Percentiles rank a stretch among this genome's conserved stretches.
phyloP scores from a whole-genome alignment of 1,140 invertebrate genomes.

The Asbolus verrucosus region DNA sequence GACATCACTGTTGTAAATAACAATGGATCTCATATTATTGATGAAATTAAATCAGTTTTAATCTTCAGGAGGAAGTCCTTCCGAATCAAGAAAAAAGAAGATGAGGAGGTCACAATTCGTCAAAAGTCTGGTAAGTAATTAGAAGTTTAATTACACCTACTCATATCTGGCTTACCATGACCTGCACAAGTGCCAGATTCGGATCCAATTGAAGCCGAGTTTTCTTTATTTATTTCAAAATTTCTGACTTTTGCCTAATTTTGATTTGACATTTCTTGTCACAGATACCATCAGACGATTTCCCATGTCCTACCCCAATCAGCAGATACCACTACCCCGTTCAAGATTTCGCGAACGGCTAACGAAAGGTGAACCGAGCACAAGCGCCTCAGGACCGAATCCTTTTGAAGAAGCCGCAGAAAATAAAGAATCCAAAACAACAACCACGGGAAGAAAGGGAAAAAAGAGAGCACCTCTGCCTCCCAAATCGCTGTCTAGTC shows the following conservation, averaged over 20 bases:
- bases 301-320: conserved; percentile 14
- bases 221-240: too few species aligned
- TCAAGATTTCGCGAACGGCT: conserved; percentile 48
- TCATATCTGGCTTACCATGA: too few species aligned
- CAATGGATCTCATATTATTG: neutral
- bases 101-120: conserved; percentile 3
- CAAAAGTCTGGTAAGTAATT: neutral
- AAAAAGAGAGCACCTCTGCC: conserved; percentile 26
- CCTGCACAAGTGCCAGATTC: too few species aligned
- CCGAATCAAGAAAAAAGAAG: conserved; percentile 29
- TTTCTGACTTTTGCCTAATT: neutral
- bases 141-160: too few species aligned
- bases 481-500: conserved; percentile 32
- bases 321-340: conserved; percentile 35
- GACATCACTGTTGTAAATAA: conserved; percentile 26
- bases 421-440: neutral
- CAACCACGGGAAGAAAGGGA: neutral
- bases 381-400: conserved; percentile 26
- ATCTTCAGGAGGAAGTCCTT: conserved; percentile 24
- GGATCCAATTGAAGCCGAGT: too few species aligned
- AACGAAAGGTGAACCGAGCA: conserved; percentile 7
- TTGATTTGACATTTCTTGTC: neutral
- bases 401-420: conserved; percentile 41
- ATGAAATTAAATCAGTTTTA: conserved; percentile 1
- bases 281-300: neutral